A percentile compares a stretch with the other conserved stretches of the same genome.
These are phyloP conservation scores for Dendrocincla tyrannina DNA, from an alignment of 2,797 vertebrate species.

Conservation along the genomic window DNA sequence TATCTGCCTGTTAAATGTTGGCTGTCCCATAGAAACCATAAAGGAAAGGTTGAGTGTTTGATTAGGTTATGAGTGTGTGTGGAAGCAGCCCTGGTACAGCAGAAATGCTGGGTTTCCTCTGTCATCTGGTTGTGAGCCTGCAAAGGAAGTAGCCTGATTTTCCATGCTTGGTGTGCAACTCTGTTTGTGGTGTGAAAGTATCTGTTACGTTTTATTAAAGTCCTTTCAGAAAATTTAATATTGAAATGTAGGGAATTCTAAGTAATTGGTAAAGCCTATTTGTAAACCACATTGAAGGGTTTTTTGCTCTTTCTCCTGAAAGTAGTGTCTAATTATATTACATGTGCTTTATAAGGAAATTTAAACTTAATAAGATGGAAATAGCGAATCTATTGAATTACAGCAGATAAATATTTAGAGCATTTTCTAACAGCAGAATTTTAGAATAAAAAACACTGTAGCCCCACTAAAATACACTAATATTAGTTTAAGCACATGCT, in stretches of 20 bases:
- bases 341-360: not conserved
- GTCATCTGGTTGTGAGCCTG: not conserved
- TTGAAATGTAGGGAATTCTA: not conserved
- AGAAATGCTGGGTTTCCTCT: not conserved
- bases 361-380: constrained; percentile 2
- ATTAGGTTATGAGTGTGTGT: not conserved
- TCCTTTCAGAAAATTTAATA: not conserved
- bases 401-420: not conserved
- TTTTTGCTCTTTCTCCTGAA: not conserved
- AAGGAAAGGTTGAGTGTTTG: not conserved
- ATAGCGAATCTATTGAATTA: not conserved
- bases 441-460: not conserved
- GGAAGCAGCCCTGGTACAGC: not conserved
- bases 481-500: not conserved
- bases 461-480: not conserved
- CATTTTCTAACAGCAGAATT: not conserved
- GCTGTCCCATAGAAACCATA: not conserved
- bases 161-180: not conserved
- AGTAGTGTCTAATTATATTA: not conserved
- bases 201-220: not conserved
- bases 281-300: not conserved
- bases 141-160: not conserved
- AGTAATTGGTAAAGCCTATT: not conserved
- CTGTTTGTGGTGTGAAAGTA: not conserved
- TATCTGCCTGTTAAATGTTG: not conserved